These are phyloP conservation scores for Sphaerodactylus townsendi DNA, from an alignment of 2,113 vertebrate genomes.

Conservation along the genomic window DNA sequence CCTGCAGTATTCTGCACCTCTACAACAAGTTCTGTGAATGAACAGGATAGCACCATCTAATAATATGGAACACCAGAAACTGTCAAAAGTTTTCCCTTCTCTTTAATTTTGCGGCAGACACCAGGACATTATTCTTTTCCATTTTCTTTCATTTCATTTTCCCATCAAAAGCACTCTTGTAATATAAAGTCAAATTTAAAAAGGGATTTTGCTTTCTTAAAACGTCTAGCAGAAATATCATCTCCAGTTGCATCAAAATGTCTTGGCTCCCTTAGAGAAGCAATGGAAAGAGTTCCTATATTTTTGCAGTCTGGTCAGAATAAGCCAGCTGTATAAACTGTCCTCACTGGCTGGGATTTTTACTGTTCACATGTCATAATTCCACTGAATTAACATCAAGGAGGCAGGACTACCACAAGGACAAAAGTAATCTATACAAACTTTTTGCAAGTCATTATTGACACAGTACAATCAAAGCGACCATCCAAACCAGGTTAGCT, in stretches of 20 bases:
- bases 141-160: background rate
- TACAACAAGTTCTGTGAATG: conserved; percentile 24
- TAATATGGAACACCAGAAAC: background rate
- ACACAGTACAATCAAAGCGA: background rate
- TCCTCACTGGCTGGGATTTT: background rate
- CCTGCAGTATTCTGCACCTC: conserved; percentile 7
- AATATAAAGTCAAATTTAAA: background rate
- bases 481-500: background rate
- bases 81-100: background rate
- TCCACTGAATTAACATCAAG: no score
- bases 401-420: background rate
- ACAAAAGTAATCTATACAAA: background rate
- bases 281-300: background rate
- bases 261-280: background rate
- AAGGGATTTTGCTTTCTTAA: background rate
- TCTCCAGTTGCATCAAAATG: background rate
- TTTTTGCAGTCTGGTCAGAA: background rate
- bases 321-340: background rate
- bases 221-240: background rate
- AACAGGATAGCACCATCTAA: background rate
- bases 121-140: background rate
- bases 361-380: background rate
- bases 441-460: no score
- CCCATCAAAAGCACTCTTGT: background rate
- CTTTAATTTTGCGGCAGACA: background rate